Evolutionary conservation across 2,797 vertebrate genomes (phyloP), one percentile per base, ranked within the genome.

Genomic region (Periparus ater): DNA sequence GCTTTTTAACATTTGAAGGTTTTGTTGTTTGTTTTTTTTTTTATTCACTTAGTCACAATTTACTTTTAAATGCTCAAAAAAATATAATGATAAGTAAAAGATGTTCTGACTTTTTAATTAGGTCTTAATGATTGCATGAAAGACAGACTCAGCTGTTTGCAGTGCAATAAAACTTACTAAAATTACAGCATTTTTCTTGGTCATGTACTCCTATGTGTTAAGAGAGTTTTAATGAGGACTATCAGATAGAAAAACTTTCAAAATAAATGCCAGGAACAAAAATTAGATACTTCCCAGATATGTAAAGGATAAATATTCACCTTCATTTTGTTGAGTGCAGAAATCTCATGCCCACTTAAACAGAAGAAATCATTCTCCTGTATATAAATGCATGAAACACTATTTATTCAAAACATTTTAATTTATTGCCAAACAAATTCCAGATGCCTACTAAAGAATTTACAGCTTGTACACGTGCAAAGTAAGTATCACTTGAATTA

Each of bases 91-190:
- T 71, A 62, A 88, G 57, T 72, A 78, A 82, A 83, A 84, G 23
- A 74, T 42, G 26, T 20, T 82, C 30, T 72, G 36, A 14, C 17
- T 32, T 70, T 96, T 93, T 88, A 92, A 94, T 94, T 60, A 75
- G 21, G 40, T 84, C 26, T 91, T 95, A 91, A 90, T 76, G 57
- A 77, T 45, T 78, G n/a, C 36, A 50, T 40, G 34, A 95, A 89
- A 82, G 25, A 58, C 45, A 92, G 74, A 30, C 45, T 86, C 44
- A 55, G 62, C 73, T 90, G 53, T 93, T 91, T 95, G 50, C 67
- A 87, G 6, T 88, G 51, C 13, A 94, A 76, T 74, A 38, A n/a
- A 89, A 71, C 8, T 57, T 93, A 58, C 40, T 93, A 93, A 95
- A 95, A 95, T 83, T 87, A 13, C 7, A 47, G 7, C 54, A 23